Base-by-base conservation (phyloP, 2,113 vertebrate genomes). In the Colinus virginianus region DNA sequence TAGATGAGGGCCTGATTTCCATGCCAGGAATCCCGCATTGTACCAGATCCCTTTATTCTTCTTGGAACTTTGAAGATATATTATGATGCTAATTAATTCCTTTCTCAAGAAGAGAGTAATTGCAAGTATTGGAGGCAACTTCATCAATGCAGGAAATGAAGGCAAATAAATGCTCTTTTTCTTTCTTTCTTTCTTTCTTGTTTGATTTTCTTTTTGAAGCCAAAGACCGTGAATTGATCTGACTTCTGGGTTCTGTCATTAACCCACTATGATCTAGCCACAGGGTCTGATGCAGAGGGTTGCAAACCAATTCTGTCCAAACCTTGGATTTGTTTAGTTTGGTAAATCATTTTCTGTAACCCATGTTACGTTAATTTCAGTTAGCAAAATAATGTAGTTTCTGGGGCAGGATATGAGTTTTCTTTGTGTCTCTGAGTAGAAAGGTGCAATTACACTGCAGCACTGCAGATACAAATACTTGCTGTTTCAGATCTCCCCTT, bases 11-110 rank as follows among this genome's bases (percentile, higher is more conserved):
- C 53, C 70, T 90, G 90, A 93, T 96, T 96, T 95, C 70, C 81
- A 87, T 82, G 84, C 89, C 91, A 93, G 74, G n/a, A 85, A 72
- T 90, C 40, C 61, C 3, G 46, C 91, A 94, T 96, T 96, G 88
- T 96, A 86, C 84, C 78, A 91, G 71, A 91, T 95, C 78, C 76
- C 70, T 96, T 96, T 94, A 88, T 96, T 93, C 94, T 78, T 85
- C 72, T 70, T 92, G 64, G 43, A 91, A 87, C 88, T 96, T 94
- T 84, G 94, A 88, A 90, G 89, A 87, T 86, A 68, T 40, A 94
- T 88, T 95, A 87, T 79, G 63, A 92, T 90, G 88, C 63, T 97
- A 96, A 97, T 97, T 95, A 97, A 92, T 93, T 95, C 95, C 94
- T 97, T 96, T 97, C 94, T 92, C 53, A 45, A 84, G 40, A 91